Conservation (phyloP, 2,797 vertebrate genomes). For the Semaprochilodus insignis region DNA sequence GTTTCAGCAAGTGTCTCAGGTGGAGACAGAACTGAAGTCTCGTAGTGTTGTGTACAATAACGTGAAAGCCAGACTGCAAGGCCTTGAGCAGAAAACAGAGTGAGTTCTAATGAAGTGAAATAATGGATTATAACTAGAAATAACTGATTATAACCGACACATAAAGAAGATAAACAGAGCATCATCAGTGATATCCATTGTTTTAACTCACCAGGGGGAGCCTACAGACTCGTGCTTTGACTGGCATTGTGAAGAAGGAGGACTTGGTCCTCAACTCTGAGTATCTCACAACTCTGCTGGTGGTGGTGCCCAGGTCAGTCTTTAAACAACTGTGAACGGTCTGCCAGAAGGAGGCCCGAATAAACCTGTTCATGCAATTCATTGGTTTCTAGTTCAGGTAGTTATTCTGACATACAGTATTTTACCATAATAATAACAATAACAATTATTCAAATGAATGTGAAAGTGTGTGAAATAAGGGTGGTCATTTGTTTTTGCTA, state of each 20-base stretch:
- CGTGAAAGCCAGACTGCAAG: conserved; percentile 84
- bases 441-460: no score
- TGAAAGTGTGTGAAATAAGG: no score
- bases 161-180: background rate
- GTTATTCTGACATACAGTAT: no score
- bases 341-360: no score
- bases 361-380: no score
- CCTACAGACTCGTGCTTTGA: conserved; percentile 86
- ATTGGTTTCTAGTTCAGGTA: no score
- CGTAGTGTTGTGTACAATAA: conserved; percentile 81
- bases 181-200: background rate
- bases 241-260: conserved; percentile 87
- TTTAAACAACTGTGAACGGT: no score
- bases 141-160: background rate
- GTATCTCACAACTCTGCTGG: conserved; percentile 92
- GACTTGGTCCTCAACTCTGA: conserved; percentile 92
- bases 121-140: background rate
- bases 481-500: no score
- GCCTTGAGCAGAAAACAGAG: conserved; percentile 81
- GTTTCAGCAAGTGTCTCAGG: conserved; percentile 88
- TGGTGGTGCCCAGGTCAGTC: conserved; percentile 83
- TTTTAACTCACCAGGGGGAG: conserved; percentile 76
- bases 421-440: no score
- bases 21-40: conserved; percentile 89
- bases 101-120: conserved; percentile 70